Evolutionary conservation across 2,113 vertebrate species (phyloP), one percentile per base, ranked within the genome.

Genomic region (Lipophrys pholis): DNA sequence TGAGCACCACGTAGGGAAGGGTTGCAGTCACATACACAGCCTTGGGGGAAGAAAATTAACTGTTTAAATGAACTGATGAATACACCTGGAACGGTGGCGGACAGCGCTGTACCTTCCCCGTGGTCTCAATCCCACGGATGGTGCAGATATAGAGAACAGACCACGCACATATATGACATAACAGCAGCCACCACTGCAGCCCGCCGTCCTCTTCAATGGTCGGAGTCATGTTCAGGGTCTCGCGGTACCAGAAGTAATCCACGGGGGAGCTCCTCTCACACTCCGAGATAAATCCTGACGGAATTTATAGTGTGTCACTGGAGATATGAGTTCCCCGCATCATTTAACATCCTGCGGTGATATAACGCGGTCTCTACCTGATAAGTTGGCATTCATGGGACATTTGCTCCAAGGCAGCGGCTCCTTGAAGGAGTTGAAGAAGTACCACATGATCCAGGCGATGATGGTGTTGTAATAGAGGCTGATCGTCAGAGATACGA

Each of bases 401-500:
- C 97, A 98, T 0, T 53, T 35, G 35, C 91, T 97, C 96, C 96
- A 97, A 0, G 97, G 97, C 62, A 98, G 89, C 1, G 95, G 95
- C 0, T 90, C 78, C 73, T 93, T 90, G 42, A 91, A 93, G 1
- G 92, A 93, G 80, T 92, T 91, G 43, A 89, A 93, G 61, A 93
- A 87, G 63, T 92, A 92, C 92, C 91, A 92, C 80, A 91, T 40
- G 41, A 93, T 88, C 93, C 95, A 97, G 65, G 95, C 94, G 40
- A 98, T 95, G 88, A 98, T 98, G 46, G 94, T 96, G 73, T 98
- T 98, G 76, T 98, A 98, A 84, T 97, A 98, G 17, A 98, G 91
- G 11, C 96, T 90, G 83, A 98, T 92, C 42, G 95, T 82, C 71
- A 97, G 93, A 52, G 96, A 97, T 3, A 95, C 94, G 1, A 90